Evolutionary conservation across 1,140 invertebrate genomes (phyloP).

Genomic region (Drosophila pallidifrons): DNA sequence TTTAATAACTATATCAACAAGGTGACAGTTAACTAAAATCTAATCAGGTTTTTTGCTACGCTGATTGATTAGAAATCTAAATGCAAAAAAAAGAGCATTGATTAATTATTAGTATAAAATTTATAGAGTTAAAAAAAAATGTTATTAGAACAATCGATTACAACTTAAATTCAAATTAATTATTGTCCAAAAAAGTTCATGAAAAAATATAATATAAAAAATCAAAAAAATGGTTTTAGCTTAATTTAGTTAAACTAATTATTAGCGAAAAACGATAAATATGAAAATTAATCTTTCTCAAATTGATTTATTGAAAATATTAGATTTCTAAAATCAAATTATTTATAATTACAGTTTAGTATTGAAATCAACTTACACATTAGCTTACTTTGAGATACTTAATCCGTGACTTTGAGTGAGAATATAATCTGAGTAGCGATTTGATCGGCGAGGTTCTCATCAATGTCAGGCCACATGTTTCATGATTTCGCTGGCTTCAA

Average conservation of each 20-base stretch:
- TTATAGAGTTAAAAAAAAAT: background rate
- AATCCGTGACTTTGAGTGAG: background rate
- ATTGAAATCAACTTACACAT: background rate
- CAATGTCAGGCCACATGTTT: constrained; percentile 77
- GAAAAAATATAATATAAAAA: background rate
- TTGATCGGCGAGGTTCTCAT: constrained; percentile 38
- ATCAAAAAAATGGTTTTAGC: too few species aligned
- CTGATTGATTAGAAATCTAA: background rate
- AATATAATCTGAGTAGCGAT: background rate
- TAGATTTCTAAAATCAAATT: background rate
- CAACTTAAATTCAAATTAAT: background rate
- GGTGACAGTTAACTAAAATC: background rate
- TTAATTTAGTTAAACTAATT: background rate
- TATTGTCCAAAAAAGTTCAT: background rate
- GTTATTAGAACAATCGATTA: background rate
- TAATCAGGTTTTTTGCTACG: background rate
- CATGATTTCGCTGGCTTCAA: constrained; percentile 57
- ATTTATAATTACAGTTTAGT: background rate
- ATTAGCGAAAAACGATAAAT: too few species aligned
- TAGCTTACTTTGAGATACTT: background rate
- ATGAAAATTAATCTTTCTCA: background rate
- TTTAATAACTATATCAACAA: background rate
- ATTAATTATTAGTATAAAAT: background rate
- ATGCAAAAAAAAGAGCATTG: background rate
- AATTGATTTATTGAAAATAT: background rate